A percentile compares a stretch with the other conserved stretches of the same genome.
phyloP scores from a whole-genome alignment of 2,888 invertebrate species.

The Saturnia japonica region DNA sequence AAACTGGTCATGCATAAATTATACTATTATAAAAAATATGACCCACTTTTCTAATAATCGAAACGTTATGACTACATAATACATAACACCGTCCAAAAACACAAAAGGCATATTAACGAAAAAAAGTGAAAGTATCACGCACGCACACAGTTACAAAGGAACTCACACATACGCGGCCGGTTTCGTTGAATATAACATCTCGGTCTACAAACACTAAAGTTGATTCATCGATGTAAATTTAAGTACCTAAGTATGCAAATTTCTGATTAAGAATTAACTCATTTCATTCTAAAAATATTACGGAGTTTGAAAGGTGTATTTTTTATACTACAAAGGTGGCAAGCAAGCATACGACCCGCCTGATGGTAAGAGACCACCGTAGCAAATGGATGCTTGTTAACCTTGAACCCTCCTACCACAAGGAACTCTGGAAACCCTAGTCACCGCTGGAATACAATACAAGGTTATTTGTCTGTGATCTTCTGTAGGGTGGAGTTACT shows the following conservation, averaged over 20 bases:
- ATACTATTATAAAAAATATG: neutral
- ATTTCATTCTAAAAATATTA: too few relatives aligned
- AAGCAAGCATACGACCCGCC: too few relatives aligned
- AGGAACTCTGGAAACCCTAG: too few relatives aligned
- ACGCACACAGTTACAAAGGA: conserved; percentile 43
- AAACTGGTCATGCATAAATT: neutral
- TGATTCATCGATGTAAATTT: conserved; percentile 8
- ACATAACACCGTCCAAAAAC: conserved; percentile 69
- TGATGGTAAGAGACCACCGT: too few relatives aligned
- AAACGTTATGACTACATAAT: conserved; percentile 33
- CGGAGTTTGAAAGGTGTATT: too few relatives aligned
- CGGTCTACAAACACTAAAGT: conserved; percentile 3
- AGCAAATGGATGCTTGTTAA: too few relatives aligned
- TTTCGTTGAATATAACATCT: neutral
- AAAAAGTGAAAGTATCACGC: conserved; percentile 75
- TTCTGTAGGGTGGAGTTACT: too few relatives aligned
- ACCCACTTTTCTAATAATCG: neutral
- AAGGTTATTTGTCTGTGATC: too few relatives aligned
- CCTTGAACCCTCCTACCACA: too few relatives aligned
- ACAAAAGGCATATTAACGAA: conserved; percentile 78
- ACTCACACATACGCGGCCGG: conserved; percentile 30
- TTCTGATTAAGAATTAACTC: too few relatives aligned
- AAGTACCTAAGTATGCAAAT: neutral
- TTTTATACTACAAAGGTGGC: too few relatives aligned
- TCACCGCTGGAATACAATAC: too few relatives aligned